Evolutionary conservation across 2,113 vertebrate genomes (phyloP).

Genomic region (Catharus bicknelli): DNA sequence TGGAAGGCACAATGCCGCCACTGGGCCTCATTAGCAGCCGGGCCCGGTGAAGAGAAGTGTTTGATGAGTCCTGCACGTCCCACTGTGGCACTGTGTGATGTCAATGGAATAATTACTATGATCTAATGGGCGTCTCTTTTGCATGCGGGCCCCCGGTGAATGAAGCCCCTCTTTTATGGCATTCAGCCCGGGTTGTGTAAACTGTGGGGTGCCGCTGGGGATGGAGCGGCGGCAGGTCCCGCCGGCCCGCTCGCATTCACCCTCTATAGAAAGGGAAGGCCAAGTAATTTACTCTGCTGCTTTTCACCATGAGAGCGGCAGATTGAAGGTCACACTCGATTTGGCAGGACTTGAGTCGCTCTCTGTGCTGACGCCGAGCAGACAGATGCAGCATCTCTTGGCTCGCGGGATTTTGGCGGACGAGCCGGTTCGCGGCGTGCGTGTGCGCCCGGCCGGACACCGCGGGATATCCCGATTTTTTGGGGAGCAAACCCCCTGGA

Average conservation of each 20-base stretch:
- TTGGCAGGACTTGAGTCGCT: conserved; percentile 63
- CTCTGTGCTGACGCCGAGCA: conserved; percentile 36
- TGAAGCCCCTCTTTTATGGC: conserved; percentile 77
- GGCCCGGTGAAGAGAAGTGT: conserved; percentile 74
- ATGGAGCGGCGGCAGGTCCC: conserved; percentile 77
- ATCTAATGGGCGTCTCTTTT: conserved; percentile 84
- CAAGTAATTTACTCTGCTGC: conserved; percentile 68
- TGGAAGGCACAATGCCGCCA: conserved; percentile 77
- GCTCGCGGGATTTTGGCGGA: neutral
- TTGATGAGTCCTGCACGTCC: conserved; percentile 81
- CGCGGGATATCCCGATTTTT: rapidly evolving
- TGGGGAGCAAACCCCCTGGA: rapidly evolving
- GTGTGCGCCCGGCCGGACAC: neutral
- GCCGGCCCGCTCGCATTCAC: conserved; percentile 68
- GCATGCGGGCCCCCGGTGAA: conserved; percentile 74
- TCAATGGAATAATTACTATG: conserved; percentile 86
- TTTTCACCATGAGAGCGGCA: conserved; percentile 77
- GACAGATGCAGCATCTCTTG: conserved; percentile 60
- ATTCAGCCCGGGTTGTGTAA: conserved; percentile 73
- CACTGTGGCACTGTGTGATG: conserved; percentile 79
- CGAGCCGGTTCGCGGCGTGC: neutral
- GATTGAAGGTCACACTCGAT: conserved; percentile 81
- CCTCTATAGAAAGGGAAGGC: conserved; percentile 71
- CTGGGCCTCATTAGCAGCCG: conserved; percentile 80
- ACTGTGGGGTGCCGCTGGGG: conserved; percentile 77